A percentile compares a stretch with the other conserved stretches of the same genome.
Conservation (phyloP, 1,140 invertebrate genomes). For the Drosophila nigromelanica region DNA sequence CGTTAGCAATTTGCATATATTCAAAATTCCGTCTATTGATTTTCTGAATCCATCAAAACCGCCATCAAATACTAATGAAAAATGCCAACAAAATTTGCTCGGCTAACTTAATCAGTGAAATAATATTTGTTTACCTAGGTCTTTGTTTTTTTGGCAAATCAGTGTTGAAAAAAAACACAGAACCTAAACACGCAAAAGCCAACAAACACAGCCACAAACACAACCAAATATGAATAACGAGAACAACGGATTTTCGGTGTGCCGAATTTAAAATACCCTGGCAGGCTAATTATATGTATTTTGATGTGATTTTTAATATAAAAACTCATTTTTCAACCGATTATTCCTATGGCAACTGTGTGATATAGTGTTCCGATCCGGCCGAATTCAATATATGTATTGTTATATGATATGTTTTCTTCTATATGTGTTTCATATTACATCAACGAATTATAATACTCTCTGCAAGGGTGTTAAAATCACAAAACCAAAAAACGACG, state of each 20-base stretch:
- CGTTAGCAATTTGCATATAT: slow-evolving; percentile 4
- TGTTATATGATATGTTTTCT: too few relatives aligned
- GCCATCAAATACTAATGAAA: slow-evolving; percentile 17
- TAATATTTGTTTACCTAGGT: slow-evolving; percentile 32
- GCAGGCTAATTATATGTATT: too few relatives aligned
- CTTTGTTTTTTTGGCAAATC: slow-evolving; percentile 48
- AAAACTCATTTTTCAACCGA: too few relatives aligned
- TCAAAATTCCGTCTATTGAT: slow-evolving; percentile 34
- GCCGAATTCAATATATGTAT: too few relatives aligned
- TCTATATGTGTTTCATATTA: too few relatives aligned
- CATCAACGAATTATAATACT: too few relatives aligned
- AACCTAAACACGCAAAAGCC: slow-evolving; percentile 26
- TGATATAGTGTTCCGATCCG: too few relatives aligned
- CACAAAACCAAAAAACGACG: slow-evolving; percentile 63
- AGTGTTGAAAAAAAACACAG: neutral
- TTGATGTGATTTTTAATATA: too few relatives aligned
- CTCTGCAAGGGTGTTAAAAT: slow-evolving; percentile 20
- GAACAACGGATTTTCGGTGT: too few relatives aligned
- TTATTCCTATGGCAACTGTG: too few relatives aligned
- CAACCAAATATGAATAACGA: too few relatives aligned
- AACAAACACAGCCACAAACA: slow-evolving; percentile 25
- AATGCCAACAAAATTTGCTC: slow-evolving; percentile 35
- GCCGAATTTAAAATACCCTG: too few relatives aligned
- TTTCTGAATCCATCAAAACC: slow-evolving; percentile 23
- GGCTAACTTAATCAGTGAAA: slow-evolving; percentile 35